Evolutionary conservation across 1,140 invertebrate species (phyloP), one percentile per base, ranked within the genome.

Genomic region (Zophobas atratus): DNA sequence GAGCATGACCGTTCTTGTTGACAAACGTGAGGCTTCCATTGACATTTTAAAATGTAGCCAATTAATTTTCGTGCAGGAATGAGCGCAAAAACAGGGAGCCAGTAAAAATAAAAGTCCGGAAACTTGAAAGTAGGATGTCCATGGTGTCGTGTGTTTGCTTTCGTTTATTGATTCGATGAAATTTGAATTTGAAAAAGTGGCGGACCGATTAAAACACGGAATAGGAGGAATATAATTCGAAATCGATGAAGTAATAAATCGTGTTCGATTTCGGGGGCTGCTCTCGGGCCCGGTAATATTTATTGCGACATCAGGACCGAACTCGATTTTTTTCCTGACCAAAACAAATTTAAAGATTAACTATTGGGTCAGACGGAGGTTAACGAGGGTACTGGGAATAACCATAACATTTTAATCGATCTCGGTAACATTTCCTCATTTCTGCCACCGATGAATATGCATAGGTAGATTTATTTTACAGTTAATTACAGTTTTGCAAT

Each of bases 401-500:
- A 67, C 60, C 32, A 41, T 67, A 67, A 67, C 43, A 67, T 67
- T 76, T 67, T 70, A 63, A 76, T 76, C 55, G 48, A 76, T 67
- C 48, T 49, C 1, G 57, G 56, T 8, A 76, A 76, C 60, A 55
- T 73, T 73, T 73, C 71, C 49, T 73, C 71, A 73, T 73, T 73
- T 56, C 55, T 73, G 55, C 71, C 36, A 43, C 49, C 49, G 46
- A 76, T 76, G 75, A 76, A 76, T 76, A 76, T 76, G 75, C 75
- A 76, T 57, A 51, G 56, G 46, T 70, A 70, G 71, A 73, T 76
- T 70, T 70, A 76, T 76, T 76, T 53, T 63, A 70, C 75, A 70
- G 75, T 70, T 76, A 70, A 76, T 74, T 72, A 51, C 70, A 73
- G 76, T 73, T 78, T 78, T 78, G 77, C 77, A 78, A 78, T 78